A percentile compares a stretch with the other conserved stretches of the same genome.
phyloP scores from a whole-genome alignment of 2,888 invertebrate species.

The Escarpia spicata region DNA sequence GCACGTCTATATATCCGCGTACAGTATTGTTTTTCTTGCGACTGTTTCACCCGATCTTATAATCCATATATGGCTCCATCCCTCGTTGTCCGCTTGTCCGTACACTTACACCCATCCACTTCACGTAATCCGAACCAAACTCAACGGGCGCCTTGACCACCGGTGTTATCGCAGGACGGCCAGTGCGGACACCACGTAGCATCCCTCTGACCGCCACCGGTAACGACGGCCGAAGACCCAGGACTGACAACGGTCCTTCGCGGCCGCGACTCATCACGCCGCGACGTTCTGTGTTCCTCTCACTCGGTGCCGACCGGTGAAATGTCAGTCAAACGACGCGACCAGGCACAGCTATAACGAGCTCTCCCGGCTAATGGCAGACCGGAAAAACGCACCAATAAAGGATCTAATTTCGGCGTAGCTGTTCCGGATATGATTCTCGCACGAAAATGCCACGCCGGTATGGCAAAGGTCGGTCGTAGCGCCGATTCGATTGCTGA shows the following conservation, averaged over 20 bases:
- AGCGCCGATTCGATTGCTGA: neutral
- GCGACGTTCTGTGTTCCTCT: neutral
- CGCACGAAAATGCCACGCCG: neutral
- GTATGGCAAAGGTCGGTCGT: conserved; percentile 13
- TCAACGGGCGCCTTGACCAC: neutral
- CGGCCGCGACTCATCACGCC: neutral
- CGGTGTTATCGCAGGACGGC: neutral
- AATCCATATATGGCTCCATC: neutral
- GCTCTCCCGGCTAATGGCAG: neutral
- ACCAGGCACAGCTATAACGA: conserved; percentile 5
- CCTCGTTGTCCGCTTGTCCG: neutral
- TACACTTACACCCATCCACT: neutral
- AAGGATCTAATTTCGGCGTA: neutral
- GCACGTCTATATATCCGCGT: neutral
- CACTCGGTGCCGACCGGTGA: neutral
- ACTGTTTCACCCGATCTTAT: neutral
- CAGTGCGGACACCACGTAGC: no score
- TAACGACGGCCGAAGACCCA: neutral
- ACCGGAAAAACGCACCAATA: neutral
- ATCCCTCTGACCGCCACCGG: neutral
- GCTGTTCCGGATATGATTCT: neutral
- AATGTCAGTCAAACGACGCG: neutral
- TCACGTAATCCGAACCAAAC: neutral
- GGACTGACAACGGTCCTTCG: neutral
- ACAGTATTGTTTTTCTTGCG: neutral